Conservation (phyloP, 2,113 vertebrate species). For the Alethe diademata region DNA sequence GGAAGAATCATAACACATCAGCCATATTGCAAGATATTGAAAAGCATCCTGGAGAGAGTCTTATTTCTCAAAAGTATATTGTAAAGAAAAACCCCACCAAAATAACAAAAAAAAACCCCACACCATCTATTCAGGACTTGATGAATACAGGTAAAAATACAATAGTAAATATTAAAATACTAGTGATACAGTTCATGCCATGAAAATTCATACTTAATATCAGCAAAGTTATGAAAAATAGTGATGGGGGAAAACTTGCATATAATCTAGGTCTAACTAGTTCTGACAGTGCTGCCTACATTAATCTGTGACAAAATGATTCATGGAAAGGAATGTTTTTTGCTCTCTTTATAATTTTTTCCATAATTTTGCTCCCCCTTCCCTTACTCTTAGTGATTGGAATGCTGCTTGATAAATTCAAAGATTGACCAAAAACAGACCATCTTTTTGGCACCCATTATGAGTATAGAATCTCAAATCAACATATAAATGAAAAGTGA, state of each 20-base stretch:
- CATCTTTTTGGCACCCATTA: background rate
- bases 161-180: background rate
- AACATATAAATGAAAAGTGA: background rate
- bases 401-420: background rate
- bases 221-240: background rate
- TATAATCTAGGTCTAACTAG: background rate
- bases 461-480: background rate
- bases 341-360: background rate
- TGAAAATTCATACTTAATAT: background rate
- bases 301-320: background rate
- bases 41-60: background rate
- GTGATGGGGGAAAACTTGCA: background rate
- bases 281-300: background rate
- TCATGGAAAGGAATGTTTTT: background rate
- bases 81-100: background rate
- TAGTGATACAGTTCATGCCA: background rate
- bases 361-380: rapidly evolving
- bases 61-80: background rate
- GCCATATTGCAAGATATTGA: background rate
- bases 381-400: background rate
- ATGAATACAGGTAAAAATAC: background rate
- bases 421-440: background rate
- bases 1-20: background rate
- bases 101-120: background rate
- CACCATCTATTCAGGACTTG: background rate